Percentiles rank a stretch among this genome's conserved stretches.
Conservation (phyloP, 2,888 invertebrate species). For the Hyppa rectilinea region DNA sequence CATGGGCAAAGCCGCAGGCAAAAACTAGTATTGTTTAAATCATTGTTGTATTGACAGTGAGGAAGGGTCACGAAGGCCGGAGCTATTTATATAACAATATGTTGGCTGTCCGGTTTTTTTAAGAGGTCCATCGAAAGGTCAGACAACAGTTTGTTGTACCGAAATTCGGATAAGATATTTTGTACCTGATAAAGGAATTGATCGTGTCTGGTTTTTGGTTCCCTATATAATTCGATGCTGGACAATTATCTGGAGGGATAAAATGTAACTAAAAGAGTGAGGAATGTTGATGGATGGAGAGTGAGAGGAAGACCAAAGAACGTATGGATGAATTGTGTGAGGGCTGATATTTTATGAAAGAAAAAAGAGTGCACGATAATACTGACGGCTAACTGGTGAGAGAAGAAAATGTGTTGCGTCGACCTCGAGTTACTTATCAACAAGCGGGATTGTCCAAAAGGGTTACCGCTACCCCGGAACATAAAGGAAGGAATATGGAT, state of each 20-base stretch:
- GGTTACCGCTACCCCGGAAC: no score
- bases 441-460: no score
- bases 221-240: not conserved
- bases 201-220: not conserved
- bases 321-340: not conserved
- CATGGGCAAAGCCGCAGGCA: no score
- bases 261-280: not conserved
- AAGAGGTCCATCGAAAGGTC: constrained; percentile 7
- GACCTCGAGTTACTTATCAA: not conserved
- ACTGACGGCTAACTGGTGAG: not conserved
- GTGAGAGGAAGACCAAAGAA: not conserved
- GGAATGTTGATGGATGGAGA: not conserved
- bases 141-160: not conserved
- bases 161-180: constrained; percentile 1
- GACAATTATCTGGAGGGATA: not conserved
- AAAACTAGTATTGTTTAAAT: constrained; percentile 17
- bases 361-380: not conserved
- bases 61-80: constrained; percentile 24
- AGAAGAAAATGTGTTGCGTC: not conserved
- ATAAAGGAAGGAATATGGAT: no score
- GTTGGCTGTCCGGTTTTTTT: constrained; percentile 3
- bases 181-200: not conserved
- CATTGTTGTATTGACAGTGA: constrained; percentile 35
- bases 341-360: not conserved
- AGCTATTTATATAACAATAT: constrained; percentile 41